Base-by-base conservation (phyloP, 2,113 vertebrate species). In the Tympanuchus pallidicinctus region DNA sequence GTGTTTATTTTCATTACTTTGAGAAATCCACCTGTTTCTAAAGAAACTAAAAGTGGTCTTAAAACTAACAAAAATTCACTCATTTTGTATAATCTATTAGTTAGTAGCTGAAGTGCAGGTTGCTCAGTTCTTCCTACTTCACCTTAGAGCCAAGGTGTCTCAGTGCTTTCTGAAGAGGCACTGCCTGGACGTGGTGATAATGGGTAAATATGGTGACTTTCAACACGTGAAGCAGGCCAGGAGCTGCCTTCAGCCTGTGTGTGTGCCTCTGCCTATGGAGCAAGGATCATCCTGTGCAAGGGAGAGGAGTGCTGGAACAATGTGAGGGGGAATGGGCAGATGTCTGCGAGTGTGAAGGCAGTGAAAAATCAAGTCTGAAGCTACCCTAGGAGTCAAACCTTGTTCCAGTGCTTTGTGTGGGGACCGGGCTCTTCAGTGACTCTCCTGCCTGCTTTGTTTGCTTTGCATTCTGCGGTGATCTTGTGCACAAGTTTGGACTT, bases 151-250 rank as follows among this genome's bases (percentile, higher is more conserved):
- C 25, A 40, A 22, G 52, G 32, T 13, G 63, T 21, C 24, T 22
- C 0, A 1, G 57, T 82, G 91, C 16, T 22, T 59, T 86, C 47
- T 0, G 0, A 12, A 48, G 43, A 16, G 36, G 40, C 6, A 15
- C 17, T 72, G 0, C 50, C 6, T 52, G n/a, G 77, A 67, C 22
- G 1, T 42, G 42, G 11, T n/a, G 14, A 14, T 10, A 28, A 3
- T n/a, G 54, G 43, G 13, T 60, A 11, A 43, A 36, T 73, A 60
- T 86, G 52, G 32, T 1, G 8, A 61, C 13, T 22, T 6, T 6
- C 42, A 50, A 18, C 28, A 13, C 0, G 0, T 14, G 71, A 61
- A 22, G 17, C 5, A 13, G 25, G 34, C 59, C 4, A 1, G 2
- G n/a, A 57, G 28, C 18, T 27, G 40, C 0, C 27, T 42, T 61